These are phyloP conservation scores for Drosophila prostipennis DNA, from an alignment of 2,888 invertebrate genomes.

Conservation along the genomic window DNA sequence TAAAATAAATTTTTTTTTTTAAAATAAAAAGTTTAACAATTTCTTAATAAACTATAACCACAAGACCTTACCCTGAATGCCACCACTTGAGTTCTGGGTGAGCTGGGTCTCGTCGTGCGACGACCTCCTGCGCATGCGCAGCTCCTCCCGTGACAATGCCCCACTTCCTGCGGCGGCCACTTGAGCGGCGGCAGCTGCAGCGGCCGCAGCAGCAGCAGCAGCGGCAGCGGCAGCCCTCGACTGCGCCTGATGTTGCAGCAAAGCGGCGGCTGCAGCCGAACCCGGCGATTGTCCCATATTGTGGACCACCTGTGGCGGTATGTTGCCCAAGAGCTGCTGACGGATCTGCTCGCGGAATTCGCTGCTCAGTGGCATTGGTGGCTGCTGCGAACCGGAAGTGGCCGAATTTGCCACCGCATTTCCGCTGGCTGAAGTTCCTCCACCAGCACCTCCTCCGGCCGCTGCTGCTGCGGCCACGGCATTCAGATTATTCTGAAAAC, in stretches of 20 bases:
- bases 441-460: conserved; percentile 28
- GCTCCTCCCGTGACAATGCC: conserved; percentile 83
- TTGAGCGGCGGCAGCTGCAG: conserved; percentile 40
- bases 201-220: conserved; percentile 72
- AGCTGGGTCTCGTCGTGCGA: conserved; percentile 84
- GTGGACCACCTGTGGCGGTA: conserved; percentile 78
- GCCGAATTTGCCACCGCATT: conserved; percentile 38
- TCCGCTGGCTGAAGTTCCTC: conserved; percentile 8
- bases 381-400: conserved; percentile 51
- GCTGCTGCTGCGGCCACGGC: conserved; percentile 43
- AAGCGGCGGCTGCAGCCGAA: conserved; percentile 82
- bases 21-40: background rate
- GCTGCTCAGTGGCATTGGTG: conserved; percentile 81
- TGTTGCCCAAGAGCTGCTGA: conserved; percentile 82
- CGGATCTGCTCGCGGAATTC: conserved; percentile 84
- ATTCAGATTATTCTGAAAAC: conserved; percentile 74
- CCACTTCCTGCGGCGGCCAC: conserved; percentile 49
- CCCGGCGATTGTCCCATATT: conserved; percentile 81
- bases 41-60: too few species aligned
- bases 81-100: conserved; percentile 72
- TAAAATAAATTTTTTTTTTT: background rate
- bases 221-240: conserved; percentile 82
- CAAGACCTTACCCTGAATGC: conserved; percentile 80
- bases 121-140: conserved; percentile 83
- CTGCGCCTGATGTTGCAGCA: conserved; percentile 82